Percentiles rank a stretch among this genome's conserved stretches.
Evolutionary conservation across 1,140 invertebrate species (phyloP).

Genomic region (Dryas iulia): DNA sequence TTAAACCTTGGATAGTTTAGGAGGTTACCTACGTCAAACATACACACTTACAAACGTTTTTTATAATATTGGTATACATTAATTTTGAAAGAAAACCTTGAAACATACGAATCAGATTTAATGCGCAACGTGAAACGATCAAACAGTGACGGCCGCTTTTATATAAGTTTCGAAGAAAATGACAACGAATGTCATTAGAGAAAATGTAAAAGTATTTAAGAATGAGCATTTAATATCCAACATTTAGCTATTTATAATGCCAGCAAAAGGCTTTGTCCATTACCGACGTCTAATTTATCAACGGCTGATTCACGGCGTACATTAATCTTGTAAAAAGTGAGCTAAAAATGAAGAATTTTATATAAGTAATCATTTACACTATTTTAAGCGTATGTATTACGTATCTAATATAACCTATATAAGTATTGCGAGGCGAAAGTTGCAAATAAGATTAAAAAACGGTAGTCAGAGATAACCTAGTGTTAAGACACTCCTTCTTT

Average conservation of each 20-base stretch:
- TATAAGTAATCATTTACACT: neutral
- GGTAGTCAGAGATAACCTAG: no score
- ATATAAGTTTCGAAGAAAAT: neutral
- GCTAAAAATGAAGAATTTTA: neutral
- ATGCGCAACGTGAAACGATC: no score
- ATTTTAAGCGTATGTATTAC: neutral
- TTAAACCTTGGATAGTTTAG: no score
- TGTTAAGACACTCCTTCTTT: no score
- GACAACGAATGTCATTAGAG: neutral
- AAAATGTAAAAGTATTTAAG: conserved; percentile 1
- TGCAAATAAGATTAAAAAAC: no score
- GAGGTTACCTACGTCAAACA: no score
- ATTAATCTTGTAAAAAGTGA: conserved; percentile 13
- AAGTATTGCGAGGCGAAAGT: neutral
- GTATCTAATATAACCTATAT: no score
- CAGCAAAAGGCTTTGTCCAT: conserved; percentile 9
- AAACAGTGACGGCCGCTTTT: no score
- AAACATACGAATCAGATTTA: no score
- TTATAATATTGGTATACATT: no score
- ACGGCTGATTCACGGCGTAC: conserved; percentile 11
- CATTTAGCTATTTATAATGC: conserved; percentile 8
- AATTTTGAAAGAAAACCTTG: no score
- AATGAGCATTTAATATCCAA: neutral
- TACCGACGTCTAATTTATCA: conserved; percentile 16
- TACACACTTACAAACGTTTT: no score